Base-by-base conservation (phyloP, 2,113 vertebrate species). In the Dicentrarchus labrax region DNA sequence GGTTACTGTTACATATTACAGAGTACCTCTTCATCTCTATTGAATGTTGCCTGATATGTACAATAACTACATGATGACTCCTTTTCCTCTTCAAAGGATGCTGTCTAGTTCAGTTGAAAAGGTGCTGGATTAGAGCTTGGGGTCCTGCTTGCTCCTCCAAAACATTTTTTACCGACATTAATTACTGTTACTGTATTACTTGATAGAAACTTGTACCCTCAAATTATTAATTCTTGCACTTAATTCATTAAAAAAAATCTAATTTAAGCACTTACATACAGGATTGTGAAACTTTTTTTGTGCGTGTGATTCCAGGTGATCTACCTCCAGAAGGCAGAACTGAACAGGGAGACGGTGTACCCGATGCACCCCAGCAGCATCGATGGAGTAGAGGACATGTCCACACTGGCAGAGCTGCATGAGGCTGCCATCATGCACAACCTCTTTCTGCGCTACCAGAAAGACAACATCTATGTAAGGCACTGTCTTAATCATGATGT, bases 401-500 rank as follows among this genome's bases (percentile, higher is more conserved):
- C 97, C 76, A 88, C 93, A 67, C 94, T 98, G 92, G 94, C 94
- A 21, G 97, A 98, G 84, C 94, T 98, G 60, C 97, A 98, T 1
- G 97, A 97, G 90, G 96, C 96, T 11, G 96, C 97, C 94, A 98
- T 98, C 92, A 95, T 98, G 95, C 95, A 97, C 86, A 98, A 98
- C 93, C 95, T 98, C 57, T 95, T 95, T 78, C 95, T 96, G 80
- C 97, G 97, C 81, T 97, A 98, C 92, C 93, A 95, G 11, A 94
- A 94, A 87, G 95, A 97, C 86, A 91, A 93, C 91, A 98, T 98
- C 92, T 98, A 98, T 50, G 97, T 98, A 91, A 94, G 94, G 16
- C 6, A 2, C 6, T 2, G 50, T 69, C 60, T 60, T 39, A 13
- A n/a, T 66, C 15, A 38, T 66, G 70, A 74, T 43, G 60, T 21